Conservation (phyloP, 2,113 vertebrate species). For the Cyprinodon tularosa region DNA sequence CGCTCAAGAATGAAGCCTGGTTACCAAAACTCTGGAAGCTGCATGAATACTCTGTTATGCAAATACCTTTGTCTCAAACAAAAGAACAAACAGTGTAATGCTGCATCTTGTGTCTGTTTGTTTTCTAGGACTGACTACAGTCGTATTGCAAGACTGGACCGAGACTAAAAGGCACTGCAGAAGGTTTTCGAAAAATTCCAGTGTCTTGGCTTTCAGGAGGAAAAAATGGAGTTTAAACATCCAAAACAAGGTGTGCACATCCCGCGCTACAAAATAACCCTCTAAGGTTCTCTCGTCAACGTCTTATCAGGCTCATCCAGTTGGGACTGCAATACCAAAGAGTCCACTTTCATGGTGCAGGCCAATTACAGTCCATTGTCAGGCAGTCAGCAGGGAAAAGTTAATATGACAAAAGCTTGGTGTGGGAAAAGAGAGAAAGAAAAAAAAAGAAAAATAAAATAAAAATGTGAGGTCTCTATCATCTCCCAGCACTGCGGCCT, state of each 20-base stretch:
- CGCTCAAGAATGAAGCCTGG: conserved; percentile 55
- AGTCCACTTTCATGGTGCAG: background rate
- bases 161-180: conserved; percentile 33
- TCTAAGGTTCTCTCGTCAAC: background rate
- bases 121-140: conserved; percentile 42
- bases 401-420: conserved; percentile 45
- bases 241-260: conserved; percentile 54
- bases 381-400: conserved; percentile 38
- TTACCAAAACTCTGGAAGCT: conserved; percentile 54
- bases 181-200: conserved; percentile 36
- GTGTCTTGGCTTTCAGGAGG: conserved; percentile 36
- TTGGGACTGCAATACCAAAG: conserved; percentile 16
- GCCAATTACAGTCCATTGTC: conserved; percentile 52
- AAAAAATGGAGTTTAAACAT: conserved; percentile 49
- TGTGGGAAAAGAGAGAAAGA: conserved; percentile 32
- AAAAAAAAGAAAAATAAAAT: conserved; percentile 1
- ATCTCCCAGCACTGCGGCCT: conserved; percentile 41
- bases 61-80: conserved; percentile 45
- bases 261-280: conserved; percentile 11
- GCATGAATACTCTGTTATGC: conserved; percentile 52
- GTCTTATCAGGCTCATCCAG: conserved; percentile 13
- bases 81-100: conserved; percentile 27
- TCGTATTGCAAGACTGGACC: conserved; percentile 22
- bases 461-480: conserved; percentile 57
- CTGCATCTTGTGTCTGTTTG: conserved; percentile 48